Conservation (phyloP, 2,113 vertebrate genomes). For the Atherinomorus stipes region DNA sequence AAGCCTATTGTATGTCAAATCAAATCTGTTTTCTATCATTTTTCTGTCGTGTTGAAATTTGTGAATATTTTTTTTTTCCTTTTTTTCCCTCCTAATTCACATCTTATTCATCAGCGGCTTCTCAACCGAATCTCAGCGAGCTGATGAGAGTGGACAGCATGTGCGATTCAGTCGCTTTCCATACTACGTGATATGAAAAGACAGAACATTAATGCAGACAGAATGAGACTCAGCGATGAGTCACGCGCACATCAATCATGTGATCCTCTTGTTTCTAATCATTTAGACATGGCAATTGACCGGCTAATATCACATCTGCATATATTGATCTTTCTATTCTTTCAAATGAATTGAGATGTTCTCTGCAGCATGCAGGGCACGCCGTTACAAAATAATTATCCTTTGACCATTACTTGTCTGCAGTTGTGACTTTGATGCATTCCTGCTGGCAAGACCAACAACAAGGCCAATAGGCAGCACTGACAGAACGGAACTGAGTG, state of each 20-base stretch:
- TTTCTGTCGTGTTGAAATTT: conserved; percentile 6
- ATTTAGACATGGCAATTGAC: conserved; percentile 60
- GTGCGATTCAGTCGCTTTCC: conserved; percentile 58
- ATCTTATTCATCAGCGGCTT: conserved; percentile 52
- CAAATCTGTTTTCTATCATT: conserved; percentile 35
- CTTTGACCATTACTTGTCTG: conserved; percentile 43
- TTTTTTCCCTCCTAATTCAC: conserved; percentile 23
- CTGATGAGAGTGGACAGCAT: conserved; percentile 66
- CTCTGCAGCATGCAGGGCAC: conserved; percentile 7
- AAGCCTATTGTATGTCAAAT: conserved; percentile 32
- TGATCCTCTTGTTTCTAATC: conserved; percentile 51
- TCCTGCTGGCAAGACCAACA: conserved; percentile 33
- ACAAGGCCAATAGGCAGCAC: conserved; percentile 30
- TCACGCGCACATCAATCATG: conserved; percentile 60
- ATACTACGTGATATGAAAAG: conserved; percentile 56
- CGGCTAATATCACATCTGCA: conserved; percentile 55
- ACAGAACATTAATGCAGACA: conserved; percentile 65
- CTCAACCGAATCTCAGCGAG: conserved; percentile 49
- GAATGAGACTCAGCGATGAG: conserved; percentile 55
- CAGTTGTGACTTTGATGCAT: conserved; percentile 37
- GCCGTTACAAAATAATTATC: conserved; percentile 46
- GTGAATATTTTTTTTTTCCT: conserved; percentile 13
- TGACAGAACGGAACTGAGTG: conserved; percentile 26
- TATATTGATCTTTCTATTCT: conserved; percentile 56
- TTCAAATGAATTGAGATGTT: conserved; percentile 54